Evolutionary conservation across 2,113 vertebrate species (phyloP).

Genomic region (Furnarius figulus): DNA sequence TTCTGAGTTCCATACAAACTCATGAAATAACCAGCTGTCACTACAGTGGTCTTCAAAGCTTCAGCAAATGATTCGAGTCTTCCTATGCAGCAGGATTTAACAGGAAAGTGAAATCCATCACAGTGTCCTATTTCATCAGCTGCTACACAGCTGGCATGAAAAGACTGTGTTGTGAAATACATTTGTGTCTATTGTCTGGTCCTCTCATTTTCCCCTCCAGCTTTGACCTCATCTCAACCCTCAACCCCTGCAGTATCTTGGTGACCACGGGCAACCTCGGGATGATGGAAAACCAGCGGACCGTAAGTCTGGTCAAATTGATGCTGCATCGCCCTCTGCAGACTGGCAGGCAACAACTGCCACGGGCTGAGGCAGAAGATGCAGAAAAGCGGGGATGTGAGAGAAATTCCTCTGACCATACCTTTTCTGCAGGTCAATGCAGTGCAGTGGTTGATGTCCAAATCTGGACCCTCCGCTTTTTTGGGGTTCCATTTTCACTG

Average conservation of each 20-base stretch:
- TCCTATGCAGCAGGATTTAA: background rate
- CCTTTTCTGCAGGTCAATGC: background rate
- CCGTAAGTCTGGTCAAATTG: background rate
- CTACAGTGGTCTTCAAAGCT: background rate
- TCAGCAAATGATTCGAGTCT: background rate
- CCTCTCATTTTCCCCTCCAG: background rate
- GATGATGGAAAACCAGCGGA: background rate
- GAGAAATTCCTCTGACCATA: background rate
- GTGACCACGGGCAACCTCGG: background rate
- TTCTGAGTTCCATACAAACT: background rate
- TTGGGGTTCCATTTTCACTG: background rate
- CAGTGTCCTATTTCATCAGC: background rate
- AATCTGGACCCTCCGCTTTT: background rate
- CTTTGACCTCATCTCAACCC: background rate
- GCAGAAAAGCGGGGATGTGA: background rate
- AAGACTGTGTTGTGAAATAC: background rate
- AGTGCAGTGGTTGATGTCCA: background rate
- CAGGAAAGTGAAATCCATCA: background rate
- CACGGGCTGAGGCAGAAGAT: background rate
- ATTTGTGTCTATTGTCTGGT: background rate
- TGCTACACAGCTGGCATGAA: background rate
- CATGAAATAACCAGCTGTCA: background rate
- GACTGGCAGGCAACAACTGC: background rate
- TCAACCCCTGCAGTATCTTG: background rate
- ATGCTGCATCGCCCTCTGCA: conserved; percentile 49